Evolutionary conservation across 2,888 invertebrate genomes (phyloP).

Genomic region (Lithophane semibrunnea): DNA sequence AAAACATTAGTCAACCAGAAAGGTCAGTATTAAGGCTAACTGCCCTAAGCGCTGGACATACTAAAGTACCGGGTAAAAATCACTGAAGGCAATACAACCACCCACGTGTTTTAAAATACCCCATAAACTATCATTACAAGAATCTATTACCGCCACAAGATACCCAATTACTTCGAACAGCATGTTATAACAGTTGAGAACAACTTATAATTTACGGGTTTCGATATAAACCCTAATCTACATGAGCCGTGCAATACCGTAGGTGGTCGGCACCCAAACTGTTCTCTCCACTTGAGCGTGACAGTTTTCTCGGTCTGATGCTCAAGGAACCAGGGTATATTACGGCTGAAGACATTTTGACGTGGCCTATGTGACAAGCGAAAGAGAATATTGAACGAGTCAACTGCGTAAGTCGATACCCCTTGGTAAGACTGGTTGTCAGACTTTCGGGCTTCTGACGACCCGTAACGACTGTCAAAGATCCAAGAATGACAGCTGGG

Average conservation of each 20-base stretch:
- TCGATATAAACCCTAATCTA: conserved; percentile 28
- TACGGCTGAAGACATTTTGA: conserved; percentile 34
- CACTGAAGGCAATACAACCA: neutral
- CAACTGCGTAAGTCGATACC: no score
- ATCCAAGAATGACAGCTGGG: no score
- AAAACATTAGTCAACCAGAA: neutral
- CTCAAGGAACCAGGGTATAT: conserved; percentile 52
- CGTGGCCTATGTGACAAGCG: conserved; percentile 17
- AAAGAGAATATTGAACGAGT: neutral
- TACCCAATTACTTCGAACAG: conserved; percentile 39
- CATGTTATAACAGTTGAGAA: conserved; percentile 24
- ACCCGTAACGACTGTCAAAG: no score
- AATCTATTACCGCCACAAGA: conserved; percentile 15
- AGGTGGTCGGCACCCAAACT: conserved; percentile 49
- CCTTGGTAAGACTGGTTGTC: no score
- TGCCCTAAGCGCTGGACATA: neutral
- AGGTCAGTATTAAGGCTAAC: neutral
- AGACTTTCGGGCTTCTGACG: no score
- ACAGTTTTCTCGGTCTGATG: conserved; percentile 65
- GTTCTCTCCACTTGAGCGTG: conserved; percentile 53
- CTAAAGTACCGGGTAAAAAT: conserved; percentile 2
- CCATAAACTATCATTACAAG: conserved; percentile 20
- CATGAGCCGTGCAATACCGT: conserved; percentile 18
- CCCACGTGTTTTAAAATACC: conserved; percentile 9
- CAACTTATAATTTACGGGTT: conserved; percentile 33